Evolutionary conservation across 2,888 invertebrate species (phyloP).

Genomic region (Tenthredo livida): DNA sequence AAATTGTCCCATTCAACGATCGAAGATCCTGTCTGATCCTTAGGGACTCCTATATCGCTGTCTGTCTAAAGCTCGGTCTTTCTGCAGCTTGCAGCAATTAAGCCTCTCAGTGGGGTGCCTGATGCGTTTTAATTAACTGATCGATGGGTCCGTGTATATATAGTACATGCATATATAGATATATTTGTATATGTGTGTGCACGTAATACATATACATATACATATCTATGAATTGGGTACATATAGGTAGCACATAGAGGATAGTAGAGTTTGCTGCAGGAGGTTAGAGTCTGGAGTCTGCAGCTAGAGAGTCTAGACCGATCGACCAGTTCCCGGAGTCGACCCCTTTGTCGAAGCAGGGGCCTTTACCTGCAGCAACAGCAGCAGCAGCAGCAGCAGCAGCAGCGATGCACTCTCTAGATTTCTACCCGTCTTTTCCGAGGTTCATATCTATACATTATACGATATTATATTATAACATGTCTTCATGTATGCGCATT

Average conservation of each 20-base stretch:
- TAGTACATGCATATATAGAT: background rate
- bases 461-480: conserved; percentile 12
- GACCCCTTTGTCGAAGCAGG: conserved; percentile 9
- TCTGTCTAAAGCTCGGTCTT: background rate
- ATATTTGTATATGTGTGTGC: background rate
- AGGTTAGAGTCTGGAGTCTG: conserved; percentile 60
- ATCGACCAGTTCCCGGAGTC: conserved; percentile 69
- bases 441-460: background rate
- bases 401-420: conserved; percentile 26
- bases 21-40: background rate
- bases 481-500: background rate
- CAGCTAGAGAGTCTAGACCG: conserved; percentile 69
- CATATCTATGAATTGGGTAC: background rate
- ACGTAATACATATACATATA: background rate
- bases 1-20: background rate
- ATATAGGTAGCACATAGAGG: background rate
- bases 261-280: background rate
- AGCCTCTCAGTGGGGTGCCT: background rate
- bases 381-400: too few species aligned
- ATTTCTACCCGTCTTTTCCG: conserved; percentile 22
- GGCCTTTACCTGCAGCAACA: background rate
- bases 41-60: background rate
- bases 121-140: conserved; percentile 39
- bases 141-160: background rate
- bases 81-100: background rate